These are phyloP conservation scores for Alaudala cheleensis DNA, from an alignment of 2,113 vertebrate genomes.

Conservation along the genomic window DNA sequence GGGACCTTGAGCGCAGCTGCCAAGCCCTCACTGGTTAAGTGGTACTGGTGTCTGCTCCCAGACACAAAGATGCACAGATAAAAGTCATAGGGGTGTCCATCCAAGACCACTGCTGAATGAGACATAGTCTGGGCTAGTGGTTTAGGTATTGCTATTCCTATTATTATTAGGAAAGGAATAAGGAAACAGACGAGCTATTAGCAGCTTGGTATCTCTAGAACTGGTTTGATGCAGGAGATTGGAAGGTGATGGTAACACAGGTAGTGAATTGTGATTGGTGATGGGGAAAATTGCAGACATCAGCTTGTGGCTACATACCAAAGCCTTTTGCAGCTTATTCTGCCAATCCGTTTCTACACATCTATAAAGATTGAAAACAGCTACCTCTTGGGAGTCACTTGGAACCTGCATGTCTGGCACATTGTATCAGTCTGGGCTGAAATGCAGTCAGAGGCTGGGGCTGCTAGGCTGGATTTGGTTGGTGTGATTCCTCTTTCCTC, in stretches of 20 bases:
- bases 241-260: not conserved
- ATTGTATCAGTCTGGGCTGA: not conserved
- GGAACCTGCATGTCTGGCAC: not conserved
- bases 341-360: not conserved
- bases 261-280: not conserved
- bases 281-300: not conserved
- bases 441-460: fast-evolving
- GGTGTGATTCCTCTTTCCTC: not conserved
- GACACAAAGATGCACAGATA: not conserved
- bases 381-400: not conserved
- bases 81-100: not conserved
- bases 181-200: not conserved
- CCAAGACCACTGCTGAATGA: not conserved
- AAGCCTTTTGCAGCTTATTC: not conserved
- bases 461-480: not conserved
- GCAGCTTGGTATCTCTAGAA: not conserved
- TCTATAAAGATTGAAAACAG: not conserved
- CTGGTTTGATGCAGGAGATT: not conserved
- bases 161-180: not conserved
- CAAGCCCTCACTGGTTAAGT: not conserved
- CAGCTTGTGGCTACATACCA: not conserved
- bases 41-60: not conserved
- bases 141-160: not conserved
- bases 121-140: not conserved
- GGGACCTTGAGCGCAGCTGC: not conserved